Base-by-base conservation (phyloP, 2,888 invertebrate genomes). In the Rhagium mordax region DNA sequence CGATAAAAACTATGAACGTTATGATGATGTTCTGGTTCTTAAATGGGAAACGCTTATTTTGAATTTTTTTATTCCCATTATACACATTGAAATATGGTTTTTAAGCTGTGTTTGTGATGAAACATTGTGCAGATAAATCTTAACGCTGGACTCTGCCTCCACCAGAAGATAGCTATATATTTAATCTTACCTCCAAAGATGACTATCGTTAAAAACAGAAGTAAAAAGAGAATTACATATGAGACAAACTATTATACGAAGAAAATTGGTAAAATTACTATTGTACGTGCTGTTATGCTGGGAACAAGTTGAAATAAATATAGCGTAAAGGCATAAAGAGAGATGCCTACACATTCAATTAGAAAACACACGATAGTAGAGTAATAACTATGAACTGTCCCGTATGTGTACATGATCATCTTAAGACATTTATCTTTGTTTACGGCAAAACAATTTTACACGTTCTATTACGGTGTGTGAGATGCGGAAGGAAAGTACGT, bases 221-320 rank as follows among this genome's bases (percentile, higher is more conserved):
- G 29, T 2, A 59, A 24, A 18, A 15, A 27, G 29, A 5, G 16
- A 49, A 5, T 16, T 59, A 29, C 29, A 59, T 18, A 59, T 29
- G 59, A 59, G 27, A 59, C 59, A 59, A 59, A 59, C 59, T 59
- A 27, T 59, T 59, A 59, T 29, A 24, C 29, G 59, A 27, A 29
- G 59, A 59, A 59, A 59, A 59, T 59, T 59, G 59, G 29, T 59
- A 59, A 59, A 59, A 59, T 59, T 59, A 59, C 27, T 29, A 24
- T 29, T 15, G 59, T 27, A 59, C 59, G 59, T 59, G 59, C n/a
- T 29, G 59, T n/a, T 59, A 59, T 59, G 59, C 29, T 5, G 27
- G 15, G 55, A 49, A 20, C 49, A 49, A 20, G 18, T 16, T 8
- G 18, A 20, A 49, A 16, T 16, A 20, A 5, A 48, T n/a, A 5